These are phyloP conservation scores for Bombycilla garrulus DNA, from an alignment of 2,113 vertebrate species.

Conservation along the genomic window DNA sequence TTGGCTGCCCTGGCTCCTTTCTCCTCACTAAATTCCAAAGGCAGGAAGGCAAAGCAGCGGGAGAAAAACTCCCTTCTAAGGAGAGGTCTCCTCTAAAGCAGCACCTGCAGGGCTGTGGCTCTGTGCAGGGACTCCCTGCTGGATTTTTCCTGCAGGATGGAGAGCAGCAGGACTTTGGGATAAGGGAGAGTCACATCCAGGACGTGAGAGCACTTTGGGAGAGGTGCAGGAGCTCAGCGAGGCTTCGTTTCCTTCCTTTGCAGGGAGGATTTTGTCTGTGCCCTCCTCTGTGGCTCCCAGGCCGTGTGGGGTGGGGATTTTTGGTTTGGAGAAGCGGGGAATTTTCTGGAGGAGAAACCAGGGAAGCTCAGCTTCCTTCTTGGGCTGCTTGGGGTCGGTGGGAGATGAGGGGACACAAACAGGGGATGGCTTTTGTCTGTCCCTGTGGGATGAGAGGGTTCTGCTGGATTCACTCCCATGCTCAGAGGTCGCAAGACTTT, in stretches of 20 bases:
- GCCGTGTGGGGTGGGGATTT: neutral
- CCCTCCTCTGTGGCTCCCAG: neutral
- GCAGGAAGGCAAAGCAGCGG: neutral
- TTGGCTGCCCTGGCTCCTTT: neutral
- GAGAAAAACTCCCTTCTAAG: neutral
- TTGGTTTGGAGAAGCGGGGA: neutral
- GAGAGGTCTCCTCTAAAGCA: neutral
- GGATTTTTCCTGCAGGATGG: neutral
- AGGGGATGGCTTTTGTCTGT: neutral
- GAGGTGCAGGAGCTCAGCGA: neutral
- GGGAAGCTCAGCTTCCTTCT: neutral
- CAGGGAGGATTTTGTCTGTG: neutral
- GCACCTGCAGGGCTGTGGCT: neutral
- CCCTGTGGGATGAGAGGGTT: neutral
- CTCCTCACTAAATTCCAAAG: neutral
- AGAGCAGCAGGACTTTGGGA: neutral
- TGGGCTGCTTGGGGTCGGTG: too few relatives aligned
- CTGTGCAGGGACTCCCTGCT: neutral
- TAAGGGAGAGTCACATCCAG: neutral
- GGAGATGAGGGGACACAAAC: neutral
- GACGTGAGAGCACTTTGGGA: fast-evolving
- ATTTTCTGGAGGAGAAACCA: neutral
- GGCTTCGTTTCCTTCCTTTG: neutral
- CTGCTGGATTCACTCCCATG: neutral
- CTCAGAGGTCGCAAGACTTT: too few relatives aligned